Evolutionary conservation across 2,888 invertebrate genomes (phyloP), one percentile per base, ranked within the genome.

Genomic region (Conus canariensis): DNA sequence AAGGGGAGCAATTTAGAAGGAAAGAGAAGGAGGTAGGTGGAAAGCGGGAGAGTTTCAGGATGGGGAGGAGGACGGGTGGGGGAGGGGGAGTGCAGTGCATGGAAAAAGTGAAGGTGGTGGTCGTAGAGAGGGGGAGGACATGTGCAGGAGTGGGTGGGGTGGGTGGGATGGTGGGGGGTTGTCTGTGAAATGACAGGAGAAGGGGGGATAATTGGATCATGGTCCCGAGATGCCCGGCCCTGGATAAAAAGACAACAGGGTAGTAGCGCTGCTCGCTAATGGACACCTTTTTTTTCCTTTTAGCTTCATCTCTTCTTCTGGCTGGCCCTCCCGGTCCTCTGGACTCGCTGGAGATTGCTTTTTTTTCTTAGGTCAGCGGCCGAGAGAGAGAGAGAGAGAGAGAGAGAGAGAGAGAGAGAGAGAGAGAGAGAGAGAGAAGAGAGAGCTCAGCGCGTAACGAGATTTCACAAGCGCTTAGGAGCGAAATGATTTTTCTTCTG

Each of bases 191-290:
- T 74, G 70, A 74, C 70, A 74, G 70, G 70, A 74, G 9, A 74
- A n/a, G n/a, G 70, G 70, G 70, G n/a, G 70, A 74, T 74, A 74
- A 74, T 74, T 74, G 70, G 70, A 74, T 74, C 70, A 74, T 74
- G 70, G 70, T 74, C 70, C 70, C n/a, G 22, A 0, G n/a, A 19
- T 74, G 70, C n/a, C 70, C 70, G 5, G 70, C n/a, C 70, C 6
- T 22, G n/a, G 70, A 74, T 74, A 74, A 74, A 74, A 74, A 74
- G 70, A 74, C 70, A 74, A 74, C 22, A 60, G 70, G 70, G n/a
- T 4, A 30, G 30, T 30, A 74, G 70, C 70, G 22, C 70, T n/a
- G 70, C 70, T 74, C 22, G 70, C 22, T 74, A 19, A 74, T 74
- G 70, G 70, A 74, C 70, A 74, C 22, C 70, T 74, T 5, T 22